Evolutionary conservation across 2,888 invertebrate genomes (phyloP).

Genomic region (Oscheius onirici): DNA sequence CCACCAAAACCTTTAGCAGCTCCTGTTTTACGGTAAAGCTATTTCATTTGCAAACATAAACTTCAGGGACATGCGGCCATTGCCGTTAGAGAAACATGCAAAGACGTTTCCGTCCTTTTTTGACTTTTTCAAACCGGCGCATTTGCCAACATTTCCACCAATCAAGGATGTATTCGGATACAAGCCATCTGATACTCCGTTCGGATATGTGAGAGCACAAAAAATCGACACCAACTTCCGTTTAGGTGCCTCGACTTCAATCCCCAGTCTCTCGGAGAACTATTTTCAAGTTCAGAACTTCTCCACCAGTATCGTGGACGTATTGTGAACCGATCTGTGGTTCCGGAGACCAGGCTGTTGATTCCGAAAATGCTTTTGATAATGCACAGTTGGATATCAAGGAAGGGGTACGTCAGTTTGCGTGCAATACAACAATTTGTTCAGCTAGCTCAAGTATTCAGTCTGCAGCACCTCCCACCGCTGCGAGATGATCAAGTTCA

Average conservation of each 20-base stretch:
- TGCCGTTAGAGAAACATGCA: conserved; percentile 14
- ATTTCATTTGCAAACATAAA: background rate
- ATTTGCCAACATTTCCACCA: conserved; percentile 31
- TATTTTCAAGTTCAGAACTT: conserved; percentile 32
- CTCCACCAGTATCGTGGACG: conserved; percentile 61
- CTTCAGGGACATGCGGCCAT: conserved; percentile 14
- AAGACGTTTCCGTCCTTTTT: conserved; percentile 37
- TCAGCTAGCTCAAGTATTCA: conserved; percentile 11
- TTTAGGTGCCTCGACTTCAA: conserved; percentile 20
- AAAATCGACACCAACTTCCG: background rate
- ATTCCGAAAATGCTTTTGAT: conserved; percentile 56
- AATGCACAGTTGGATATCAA: conserved; percentile 55
- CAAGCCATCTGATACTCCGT: background rate
- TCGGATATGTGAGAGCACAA: background rate
- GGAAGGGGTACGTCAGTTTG: conserved; percentile 45
- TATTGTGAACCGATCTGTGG: conserved; percentile 59
- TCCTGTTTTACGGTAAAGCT: background rate
- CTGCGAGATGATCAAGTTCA: background rate
- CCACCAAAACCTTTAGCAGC: too few relatives aligned
- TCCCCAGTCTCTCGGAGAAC: conserved; percentile 8
- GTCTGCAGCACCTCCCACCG: background rate
- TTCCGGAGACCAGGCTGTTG: conserved; percentile 60
- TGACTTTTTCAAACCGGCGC: conserved; percentile 43
- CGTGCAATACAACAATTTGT: background rate
- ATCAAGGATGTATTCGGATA: conserved; percentile 14